Percentiles rank a stretch among this genome's conserved stretches.
Conservation (phyloP, 2,113 vertebrate species). For the Casuarius casuarius region DNA sequence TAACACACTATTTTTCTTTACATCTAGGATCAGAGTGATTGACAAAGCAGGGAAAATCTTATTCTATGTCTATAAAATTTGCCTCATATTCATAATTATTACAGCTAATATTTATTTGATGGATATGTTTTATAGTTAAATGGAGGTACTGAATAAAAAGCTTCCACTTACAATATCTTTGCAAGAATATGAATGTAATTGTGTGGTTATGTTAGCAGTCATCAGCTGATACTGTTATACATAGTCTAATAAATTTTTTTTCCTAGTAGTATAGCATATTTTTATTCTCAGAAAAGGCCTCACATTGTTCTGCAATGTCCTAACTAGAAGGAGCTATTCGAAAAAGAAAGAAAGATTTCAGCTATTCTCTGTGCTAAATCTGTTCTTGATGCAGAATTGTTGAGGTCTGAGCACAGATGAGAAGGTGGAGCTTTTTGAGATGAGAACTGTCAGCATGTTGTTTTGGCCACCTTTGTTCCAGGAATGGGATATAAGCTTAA, state of each 20-base stretch:
- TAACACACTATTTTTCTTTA: not conserved
- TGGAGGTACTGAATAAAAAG: not conserved
- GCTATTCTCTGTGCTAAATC: not conserved
- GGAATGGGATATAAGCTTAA: not conserved
- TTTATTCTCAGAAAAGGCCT: not conserved
- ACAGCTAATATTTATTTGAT: not conserved
- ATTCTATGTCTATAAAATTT: not conserved
- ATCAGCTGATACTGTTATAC: accelerated
- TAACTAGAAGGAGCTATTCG: not conserved
- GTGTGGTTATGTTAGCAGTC: not conserved
- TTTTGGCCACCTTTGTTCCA: not conserved
- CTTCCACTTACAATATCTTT: not conserved
- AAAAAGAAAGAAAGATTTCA: not conserved
- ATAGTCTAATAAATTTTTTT: not conserved
- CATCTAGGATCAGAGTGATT: not conserved
- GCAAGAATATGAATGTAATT: not conserved
- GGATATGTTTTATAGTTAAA: not conserved
- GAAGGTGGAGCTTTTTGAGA: not conserved
- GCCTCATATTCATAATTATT: not conserved
- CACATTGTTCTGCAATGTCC: accelerated
- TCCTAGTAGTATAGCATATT: not conserved
- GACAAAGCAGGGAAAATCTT: not conserved
- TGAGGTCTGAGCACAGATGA: not conserved
- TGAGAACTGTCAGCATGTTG: accelerated
- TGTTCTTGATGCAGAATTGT: not conserved